Evolutionary conservation across 2,797 vertebrate species (phyloP).

Genomic region (Bufotes viridis): DNA sequence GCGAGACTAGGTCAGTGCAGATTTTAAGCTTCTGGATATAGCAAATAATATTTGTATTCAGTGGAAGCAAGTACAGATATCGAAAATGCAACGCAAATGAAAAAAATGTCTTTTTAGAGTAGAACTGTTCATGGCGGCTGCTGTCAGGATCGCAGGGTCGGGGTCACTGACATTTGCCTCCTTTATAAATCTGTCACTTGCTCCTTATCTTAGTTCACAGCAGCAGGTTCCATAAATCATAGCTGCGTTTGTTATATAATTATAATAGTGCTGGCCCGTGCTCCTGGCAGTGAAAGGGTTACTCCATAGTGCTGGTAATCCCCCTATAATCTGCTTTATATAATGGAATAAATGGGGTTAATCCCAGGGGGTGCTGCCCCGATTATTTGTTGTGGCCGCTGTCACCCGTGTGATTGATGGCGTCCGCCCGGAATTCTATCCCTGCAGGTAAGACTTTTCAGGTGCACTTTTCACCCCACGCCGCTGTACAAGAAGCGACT

Average conservation of each 20-base stretch:
- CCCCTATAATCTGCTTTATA: constrained; percentile 50
- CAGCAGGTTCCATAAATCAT: too few species aligned
- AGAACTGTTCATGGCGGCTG: too few species aligned
- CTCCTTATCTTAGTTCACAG: too few species aligned
- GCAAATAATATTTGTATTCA: not conserved
- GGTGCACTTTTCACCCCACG: constrained; percentile 54
- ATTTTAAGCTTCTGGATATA: too few species aligned
- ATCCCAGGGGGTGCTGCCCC: not conserved
- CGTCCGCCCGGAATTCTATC: constrained; percentile 22
- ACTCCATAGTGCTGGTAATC: constrained; percentile 7
- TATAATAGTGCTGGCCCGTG: too few species aligned
- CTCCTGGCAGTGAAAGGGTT: not conserved
- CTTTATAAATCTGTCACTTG: too few species aligned
- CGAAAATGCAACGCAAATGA: too few species aligned
- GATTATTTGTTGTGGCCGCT: too few species aligned
- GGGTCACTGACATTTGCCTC: too few species aligned
- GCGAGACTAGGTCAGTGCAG: not conserved
- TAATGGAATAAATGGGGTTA: constrained; percentile 33
- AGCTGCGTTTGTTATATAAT: too few species aligned
- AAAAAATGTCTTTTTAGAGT: too few species aligned
- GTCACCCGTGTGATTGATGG: constrained; percentile 39
- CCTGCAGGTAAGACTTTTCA: constrained; percentile 28
- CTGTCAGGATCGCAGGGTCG: too few species aligned
- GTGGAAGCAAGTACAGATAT: not conserved
- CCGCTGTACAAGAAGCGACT: constrained; percentile 50